phyloP scores from a whole-genome alignment of 2,113 vertebrate species.

The Gadus chalcogrammus region DNA sequence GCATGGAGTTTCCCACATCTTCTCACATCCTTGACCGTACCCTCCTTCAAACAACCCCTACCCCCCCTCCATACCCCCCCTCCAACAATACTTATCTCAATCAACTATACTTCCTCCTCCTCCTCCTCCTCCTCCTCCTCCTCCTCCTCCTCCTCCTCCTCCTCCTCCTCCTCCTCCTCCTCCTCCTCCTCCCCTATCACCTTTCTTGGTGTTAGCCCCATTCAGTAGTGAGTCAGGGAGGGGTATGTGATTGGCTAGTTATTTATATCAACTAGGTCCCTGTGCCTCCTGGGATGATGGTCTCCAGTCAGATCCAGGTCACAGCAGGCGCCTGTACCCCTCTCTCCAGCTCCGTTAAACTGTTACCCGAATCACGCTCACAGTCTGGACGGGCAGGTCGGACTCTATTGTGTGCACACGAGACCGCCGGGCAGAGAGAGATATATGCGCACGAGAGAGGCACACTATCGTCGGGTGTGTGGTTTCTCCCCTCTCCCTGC shows the following conservation, averaged over 20 bases:
- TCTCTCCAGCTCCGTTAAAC: too few relatives aligned
- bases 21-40: neutral
- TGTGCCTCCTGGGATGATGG: slow-evolving; percentile 75
- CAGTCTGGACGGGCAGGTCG: slow-evolving; percentile 31
- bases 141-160: too few relatives aligned
- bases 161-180: too few relatives aligned
- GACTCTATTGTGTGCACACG: slow-evolving; percentile 4
- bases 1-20: neutral
- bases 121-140: too few relatives aligned
- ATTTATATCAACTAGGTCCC: slow-evolving; percentile 81
- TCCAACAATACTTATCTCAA: slow-evolving; percentile 41
- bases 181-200: slow-evolving; percentile 23
- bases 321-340: slow-evolving; percentile 50
- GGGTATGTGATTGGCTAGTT: slow-evolving; percentile 72
- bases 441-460: neutral
- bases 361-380: slow-evolving; percentile 38
- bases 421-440: neutral
- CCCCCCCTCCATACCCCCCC: slow-evolving; percentile 10
- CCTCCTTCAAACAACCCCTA: slow-evolving; percentile 11
- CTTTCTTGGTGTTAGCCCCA: slow-evolving; percentile 60
- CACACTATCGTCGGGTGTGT: neutral
- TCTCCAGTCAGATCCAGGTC: slow-evolving; percentile 74
- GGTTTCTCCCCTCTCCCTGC: slow-evolving; percentile 27
- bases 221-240: slow-evolving; percentile 28
- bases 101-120: slow-evolving; percentile 17